A percentile compares a stretch with the other conserved stretches of the same genome.
Conservation (phyloP, 2,888 invertebrate genomes). For the Drosophila sordidapex region DNA sequence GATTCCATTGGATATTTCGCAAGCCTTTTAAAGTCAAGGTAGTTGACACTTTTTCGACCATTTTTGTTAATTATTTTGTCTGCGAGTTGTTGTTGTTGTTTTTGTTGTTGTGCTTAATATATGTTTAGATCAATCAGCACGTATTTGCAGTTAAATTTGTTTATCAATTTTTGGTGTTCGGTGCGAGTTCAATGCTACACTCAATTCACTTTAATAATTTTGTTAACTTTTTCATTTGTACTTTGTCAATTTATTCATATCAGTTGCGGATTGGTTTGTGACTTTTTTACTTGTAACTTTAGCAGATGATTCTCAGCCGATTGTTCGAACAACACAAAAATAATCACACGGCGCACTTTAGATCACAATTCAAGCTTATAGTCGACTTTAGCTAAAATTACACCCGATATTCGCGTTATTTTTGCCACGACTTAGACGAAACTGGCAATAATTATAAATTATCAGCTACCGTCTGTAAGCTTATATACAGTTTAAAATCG, state of each 20-base stretch:
- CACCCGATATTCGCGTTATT: not conserved
- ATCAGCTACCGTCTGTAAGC: conserved; percentile 17
- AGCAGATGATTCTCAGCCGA: conserved; percentile 38
- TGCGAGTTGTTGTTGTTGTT: not conserved
- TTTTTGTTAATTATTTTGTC: conserved; percentile 31
- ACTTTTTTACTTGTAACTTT: not conserved
- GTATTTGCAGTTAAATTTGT: not conserved
- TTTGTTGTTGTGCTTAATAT: not conserved
- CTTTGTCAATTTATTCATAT: not conserved
- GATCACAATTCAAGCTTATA: conserved; percentile 22
- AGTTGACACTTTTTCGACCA: conserved; percentile 70
- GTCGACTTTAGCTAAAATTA: conserved; percentile 6
- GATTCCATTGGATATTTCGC: conserved; percentile 68
- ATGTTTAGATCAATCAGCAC: not conserved
- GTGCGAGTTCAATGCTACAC: conserved; percentile 17
- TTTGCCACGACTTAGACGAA: conserved; percentile 6
- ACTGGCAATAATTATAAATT: conserved; percentile 45
- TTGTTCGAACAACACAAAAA: not conserved
- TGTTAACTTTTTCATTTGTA: not conserved
- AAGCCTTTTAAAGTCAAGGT: conserved; percentile 61
- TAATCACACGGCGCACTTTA: conserved; percentile 15
- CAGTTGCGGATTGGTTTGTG: not conserved
- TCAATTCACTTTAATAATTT: conserved; percentile 1
- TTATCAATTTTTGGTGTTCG: not conserved
- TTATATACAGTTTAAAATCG: conserved; percentile 38